phyloP scores from a whole-genome alignment of 2,797 vertebrate genomes.

The Prionace glauca region DNA sequence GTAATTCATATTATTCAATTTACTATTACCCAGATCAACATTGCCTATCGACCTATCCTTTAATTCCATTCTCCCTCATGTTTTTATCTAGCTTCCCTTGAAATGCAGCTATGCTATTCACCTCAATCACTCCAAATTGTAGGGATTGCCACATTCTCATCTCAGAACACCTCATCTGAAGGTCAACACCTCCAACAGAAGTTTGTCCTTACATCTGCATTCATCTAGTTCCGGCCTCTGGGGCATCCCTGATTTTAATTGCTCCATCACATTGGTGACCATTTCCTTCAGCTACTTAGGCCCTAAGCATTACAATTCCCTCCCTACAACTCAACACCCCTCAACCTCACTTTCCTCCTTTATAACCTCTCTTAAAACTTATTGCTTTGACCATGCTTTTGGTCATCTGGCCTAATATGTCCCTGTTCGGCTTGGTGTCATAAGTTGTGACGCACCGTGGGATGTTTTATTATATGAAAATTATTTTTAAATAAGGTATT shows the following conservation, averaged over 20 bases:
- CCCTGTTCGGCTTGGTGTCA: not conserved
- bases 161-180: not conserved
- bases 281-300: no score
- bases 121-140: not conserved
- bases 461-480: not conserved
- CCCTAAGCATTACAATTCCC: no score
- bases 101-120: not conserved
- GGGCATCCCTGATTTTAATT: not conserved
- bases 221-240: not conserved
- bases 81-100: not conserved
- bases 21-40: not conserved
- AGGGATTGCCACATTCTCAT: not conserved
- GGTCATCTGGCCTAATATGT: not conserved
- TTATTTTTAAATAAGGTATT: no score
- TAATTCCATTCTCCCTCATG: not conserved
- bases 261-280: not conserved
- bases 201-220: not conserved
- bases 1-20: not conserved
- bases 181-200: not conserved
- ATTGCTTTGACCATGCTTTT: no score
- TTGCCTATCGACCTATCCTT: not conserved
- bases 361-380: no score
- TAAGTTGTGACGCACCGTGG: not conserved
- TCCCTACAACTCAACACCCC: no score
- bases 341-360: no score